Evolutionary conservation across 2,113 vertebrate genomes (phyloP).

Genomic region (Candoia aspera): DNA sequence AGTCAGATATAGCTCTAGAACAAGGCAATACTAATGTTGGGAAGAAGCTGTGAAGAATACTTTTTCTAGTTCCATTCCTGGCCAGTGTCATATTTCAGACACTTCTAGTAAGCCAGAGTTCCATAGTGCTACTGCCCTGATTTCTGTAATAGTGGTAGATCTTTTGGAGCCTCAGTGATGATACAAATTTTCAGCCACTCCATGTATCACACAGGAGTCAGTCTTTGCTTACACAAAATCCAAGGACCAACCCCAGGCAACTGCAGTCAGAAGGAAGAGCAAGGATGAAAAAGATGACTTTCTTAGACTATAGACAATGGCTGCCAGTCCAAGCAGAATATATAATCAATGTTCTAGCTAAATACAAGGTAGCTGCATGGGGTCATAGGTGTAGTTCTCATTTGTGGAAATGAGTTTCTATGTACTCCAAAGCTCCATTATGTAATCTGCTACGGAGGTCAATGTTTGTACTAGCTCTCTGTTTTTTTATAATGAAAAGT

Average conservation of each 20-base stretch:
- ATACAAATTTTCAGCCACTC: neutral
- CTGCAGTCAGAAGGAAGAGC: neutral
- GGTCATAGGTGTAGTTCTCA: neutral
- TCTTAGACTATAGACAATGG: neutral
- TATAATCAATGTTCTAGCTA: neutral
- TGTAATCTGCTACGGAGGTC: neutral
- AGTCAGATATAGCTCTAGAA: neutral
- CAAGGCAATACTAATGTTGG: neutral
- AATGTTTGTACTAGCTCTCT: neutral
- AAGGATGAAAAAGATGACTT: neutral
- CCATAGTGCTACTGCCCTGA: neutral
- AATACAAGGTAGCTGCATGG: neutral
- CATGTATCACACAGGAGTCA: neutral
- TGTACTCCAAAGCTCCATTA: neutral
- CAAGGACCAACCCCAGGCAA: neutral
- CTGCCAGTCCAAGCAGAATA: neutral
- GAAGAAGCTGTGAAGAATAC: neutral
- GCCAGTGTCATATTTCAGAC: neutral
- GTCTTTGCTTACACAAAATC: neutral
- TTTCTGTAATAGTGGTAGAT: neutral
- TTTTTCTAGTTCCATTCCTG: neutral
- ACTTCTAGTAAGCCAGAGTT: no score
- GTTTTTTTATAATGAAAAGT: neutral
- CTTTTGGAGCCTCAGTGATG: neutral
- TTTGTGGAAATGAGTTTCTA: neutral